Evolutionary conservation across 2,888 invertebrate species (phyloP), one percentile per base, ranked within the genome.

Genomic region (Ochropacha duplaris): DNA sequence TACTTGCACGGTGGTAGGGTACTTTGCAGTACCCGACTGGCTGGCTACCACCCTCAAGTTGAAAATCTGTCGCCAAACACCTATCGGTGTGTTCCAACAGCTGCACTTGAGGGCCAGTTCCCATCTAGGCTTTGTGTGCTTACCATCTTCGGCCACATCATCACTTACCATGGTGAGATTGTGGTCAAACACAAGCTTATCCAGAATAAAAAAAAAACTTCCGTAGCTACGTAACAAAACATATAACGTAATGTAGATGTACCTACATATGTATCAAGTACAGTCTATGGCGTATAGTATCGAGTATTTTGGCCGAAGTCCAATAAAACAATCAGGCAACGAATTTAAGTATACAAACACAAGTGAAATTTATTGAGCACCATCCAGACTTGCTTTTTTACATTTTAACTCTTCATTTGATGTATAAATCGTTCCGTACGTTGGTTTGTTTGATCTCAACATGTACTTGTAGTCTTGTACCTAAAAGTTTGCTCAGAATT

Each of bases 291-390:
- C 65, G 60, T 58, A 67, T 72, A 71, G 72, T 71, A 68, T 60
- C 64, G 65, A 69, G 81, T 80, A 80, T 81, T 83, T 88, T 91
- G 91, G 90, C 88, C 34, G 59, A 57, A 54, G 65, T 80, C 90
- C 90, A 91, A 83, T 72, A 85, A 87, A 88, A 85, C 90, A 86
- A 88, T 90, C 88, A 86, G 78, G 66, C 83, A 76, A 81, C 80
- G 70, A 75, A 79, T 80, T 78, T 73, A 82, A 79, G 74, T 73
- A 81, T 66, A 82, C 75, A 87, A 85, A 88, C 81, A 83, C 76
- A 74, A 58, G 74, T 67, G 71, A 70, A 81, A 86, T 88, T 85
- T 87, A 89, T 86, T 76, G 81, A 78, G 75, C 68, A 65, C 66
- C 67, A 76, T 74, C 75, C 82, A 83, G 79, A 80, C 76, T 69